Evolutionary conservation across 2,888 invertebrate species (phyloP), one percentile per base, ranked within the genome.

Genomic region (Hypercompe scribonia): DNA sequence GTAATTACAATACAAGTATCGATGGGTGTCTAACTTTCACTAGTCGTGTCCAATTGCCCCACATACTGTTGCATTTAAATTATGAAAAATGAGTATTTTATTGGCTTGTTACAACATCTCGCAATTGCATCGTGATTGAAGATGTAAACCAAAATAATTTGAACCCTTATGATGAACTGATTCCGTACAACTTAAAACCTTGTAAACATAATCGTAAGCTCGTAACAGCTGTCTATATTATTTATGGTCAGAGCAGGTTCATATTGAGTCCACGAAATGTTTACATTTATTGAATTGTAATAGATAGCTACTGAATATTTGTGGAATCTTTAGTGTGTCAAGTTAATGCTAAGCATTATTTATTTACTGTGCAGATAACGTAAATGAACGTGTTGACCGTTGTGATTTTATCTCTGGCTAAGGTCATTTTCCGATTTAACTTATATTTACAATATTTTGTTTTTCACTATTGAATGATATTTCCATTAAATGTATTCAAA

Each of bases 21-120:
- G 36, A 54, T 63, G n/a, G 61, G 42, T 65, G 28, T 81, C 61
- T 61, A 31, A 81, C 88, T 85, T 88, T 88, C 85, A 84, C 88
- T 84, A 72, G 78, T 77, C 78, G 71, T 78, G 71, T 80, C 63
- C 70, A 83, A 83, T 86, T 85, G 78, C 81, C 72, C 65, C 78
- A 84, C 78, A 81, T 36, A 54, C 28, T 54, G 58, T 61, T 74
- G 66, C 75, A 77, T 42, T 73, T 65, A 66, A 83, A 78, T 73
- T 72, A 87, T 88, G 86, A 88, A 84, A 86, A 88, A 87, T 87
- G 76, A 80, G 81, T 83, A 84, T 90, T 90, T 88, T 88, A 90
- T 89, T 90, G 82, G 80, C 74, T 72, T 75, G 84, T 89, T 89
- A 84, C 88, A 76, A 85, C 88, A 89, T 83, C 78, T 78, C 76